phyloP scores from a whole-genome alignment of 2,113 vertebrate species.

The Brachirus orientalis region DNA sequence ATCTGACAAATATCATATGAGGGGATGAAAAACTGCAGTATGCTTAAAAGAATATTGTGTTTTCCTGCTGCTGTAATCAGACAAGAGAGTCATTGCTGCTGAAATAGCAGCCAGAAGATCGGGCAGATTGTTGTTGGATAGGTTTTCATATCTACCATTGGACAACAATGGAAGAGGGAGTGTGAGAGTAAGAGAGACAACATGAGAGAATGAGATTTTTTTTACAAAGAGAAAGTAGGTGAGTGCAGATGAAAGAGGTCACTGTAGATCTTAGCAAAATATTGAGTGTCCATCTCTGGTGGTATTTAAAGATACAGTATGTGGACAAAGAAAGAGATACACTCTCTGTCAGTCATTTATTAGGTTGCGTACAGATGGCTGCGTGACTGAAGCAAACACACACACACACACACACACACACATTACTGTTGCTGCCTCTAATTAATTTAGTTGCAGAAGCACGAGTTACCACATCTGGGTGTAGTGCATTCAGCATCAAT shows the following conservation, averaged over 20 bases:
- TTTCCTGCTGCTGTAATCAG: constrained; percentile 67
- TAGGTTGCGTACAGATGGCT: constrained; percentile 37
- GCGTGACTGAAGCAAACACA: neutral
- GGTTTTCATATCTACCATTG: constrained; percentile 68
- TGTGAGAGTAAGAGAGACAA: constrained; percentile 9
- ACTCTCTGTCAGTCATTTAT: constrained; percentile 30
- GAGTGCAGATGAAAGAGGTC: constrained; percentile 56
- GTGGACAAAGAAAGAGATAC: constrained; percentile 20
- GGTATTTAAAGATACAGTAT: constrained; percentile 35
- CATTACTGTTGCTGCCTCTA: constrained; percentile 28
- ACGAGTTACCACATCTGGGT: constrained; percentile 59
- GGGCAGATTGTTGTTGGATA: constrained; percentile 60
- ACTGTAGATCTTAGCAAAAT: constrained; percentile 40
- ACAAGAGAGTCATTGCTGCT: constrained; percentile 55
- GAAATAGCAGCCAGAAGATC: constrained; percentile 59
- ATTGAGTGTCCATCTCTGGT: constrained; percentile 23
- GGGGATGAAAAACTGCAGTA: constrained; percentile 32
- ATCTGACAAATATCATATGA: constrained; percentile 61
- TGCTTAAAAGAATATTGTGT: constrained; percentile 61
- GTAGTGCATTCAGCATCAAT: constrained; percentile 34
- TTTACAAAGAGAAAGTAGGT: constrained; percentile 25
- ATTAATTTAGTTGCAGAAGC: constrained; percentile 57
- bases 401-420: neutral
- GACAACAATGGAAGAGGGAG: constrained; percentile 52
- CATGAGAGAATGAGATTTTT: constrained; percentile 7